Percentiles rank a stretch among this genome's conserved stretches.
Conservation (phyloP, 2,797 vertebrate genomes). For the Oophaga sylvatica region DNA sequence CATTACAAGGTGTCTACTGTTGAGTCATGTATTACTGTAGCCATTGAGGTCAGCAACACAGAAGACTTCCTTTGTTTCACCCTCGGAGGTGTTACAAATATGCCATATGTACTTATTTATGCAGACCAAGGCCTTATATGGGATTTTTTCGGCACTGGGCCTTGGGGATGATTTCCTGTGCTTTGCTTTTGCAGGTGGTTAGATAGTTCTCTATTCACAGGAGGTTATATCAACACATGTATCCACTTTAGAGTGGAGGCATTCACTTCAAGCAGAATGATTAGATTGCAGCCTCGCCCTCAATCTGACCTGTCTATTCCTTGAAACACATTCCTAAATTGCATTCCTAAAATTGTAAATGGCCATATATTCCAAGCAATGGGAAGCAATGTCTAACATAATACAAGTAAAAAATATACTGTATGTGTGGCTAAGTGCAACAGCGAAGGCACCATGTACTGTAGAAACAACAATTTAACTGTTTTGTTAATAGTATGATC, state of each 20-base stretch:
- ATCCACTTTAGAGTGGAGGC: conserved; percentile 25
- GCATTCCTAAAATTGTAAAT: neutral
- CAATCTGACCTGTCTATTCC: conserved; percentile 1
- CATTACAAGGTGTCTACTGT: neutral
- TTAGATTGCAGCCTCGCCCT: conserved; percentile 1
- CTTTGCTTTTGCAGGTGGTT: conserved; percentile 66
- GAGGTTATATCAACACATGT: conserved; percentile 35
- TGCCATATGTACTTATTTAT: conserved; percentile 64
- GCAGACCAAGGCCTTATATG: conserved; percentile 45
- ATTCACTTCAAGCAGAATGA: conserved; percentile 14
- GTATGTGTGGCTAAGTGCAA: neutral
- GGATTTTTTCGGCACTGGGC: conserved; percentile 33
- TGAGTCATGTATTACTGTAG: conserved; percentile 49
- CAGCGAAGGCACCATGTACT: too few species aligned
- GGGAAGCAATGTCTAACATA: neutral
- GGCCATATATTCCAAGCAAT: neutral
- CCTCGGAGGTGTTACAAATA: conserved; percentile 53
- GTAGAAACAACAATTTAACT: too few species aligned
- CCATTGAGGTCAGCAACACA: conserved; percentile 57
- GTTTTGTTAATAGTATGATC: too few species aligned
- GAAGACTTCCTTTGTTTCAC: conserved; percentile 50
- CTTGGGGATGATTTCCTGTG: conserved; percentile 62
- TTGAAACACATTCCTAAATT: neutral
- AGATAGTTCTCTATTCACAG: conserved; percentile 25
- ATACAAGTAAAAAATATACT: neutral